These are phyloP conservation scores for Gavialis gangeticus DNA, from an alignment of 2,113 vertebrate species.

Conservation along the genomic window DNA sequence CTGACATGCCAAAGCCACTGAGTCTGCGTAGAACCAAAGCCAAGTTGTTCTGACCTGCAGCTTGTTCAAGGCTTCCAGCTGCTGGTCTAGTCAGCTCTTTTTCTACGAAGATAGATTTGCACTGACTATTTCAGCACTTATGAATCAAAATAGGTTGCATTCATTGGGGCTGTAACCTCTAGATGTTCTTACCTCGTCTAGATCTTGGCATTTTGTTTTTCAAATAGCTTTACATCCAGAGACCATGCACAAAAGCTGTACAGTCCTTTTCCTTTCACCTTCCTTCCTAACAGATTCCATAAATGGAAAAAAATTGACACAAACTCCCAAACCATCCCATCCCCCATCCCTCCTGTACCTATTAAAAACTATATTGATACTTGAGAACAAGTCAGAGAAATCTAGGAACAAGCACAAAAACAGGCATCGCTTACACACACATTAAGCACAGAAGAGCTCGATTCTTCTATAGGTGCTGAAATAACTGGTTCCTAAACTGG, in stretches of 20 bases:
- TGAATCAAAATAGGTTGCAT: background rate
- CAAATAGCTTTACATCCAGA: background rate
- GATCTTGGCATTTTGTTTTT: background rate
- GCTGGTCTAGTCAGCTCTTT: too few species aligned
- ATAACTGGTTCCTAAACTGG: too few species aligned
- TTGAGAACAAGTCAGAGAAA: too few species aligned
- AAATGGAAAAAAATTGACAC: background rate
- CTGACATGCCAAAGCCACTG: too few species aligned
- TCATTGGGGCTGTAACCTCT: background rate
- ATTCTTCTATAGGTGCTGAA: too few species aligned
- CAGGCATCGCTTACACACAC: too few species aligned
- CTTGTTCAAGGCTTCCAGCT: too few species aligned
- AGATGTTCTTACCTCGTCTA: background rate
- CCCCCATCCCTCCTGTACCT: background rate
- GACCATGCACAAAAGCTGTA: background rate
- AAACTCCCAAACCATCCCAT: background rate
- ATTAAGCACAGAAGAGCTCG: too few species aligned
- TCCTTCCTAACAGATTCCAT: background rate
- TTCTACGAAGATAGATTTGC: background rate
- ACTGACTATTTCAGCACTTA: background rate
- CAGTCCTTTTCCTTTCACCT: background rate
- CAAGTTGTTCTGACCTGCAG: too few species aligned
- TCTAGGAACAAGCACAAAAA: too few species aligned
- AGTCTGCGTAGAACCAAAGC: too few species aligned
- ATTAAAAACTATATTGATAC: background rate